Percentiles rank a stretch among this genome's conserved stretches.
These are phyloP conservation scores for Drosophila tripunctata DNA, from an alignment of 2,888 invertebrate species.

Conservation along the genomic window DNA sequence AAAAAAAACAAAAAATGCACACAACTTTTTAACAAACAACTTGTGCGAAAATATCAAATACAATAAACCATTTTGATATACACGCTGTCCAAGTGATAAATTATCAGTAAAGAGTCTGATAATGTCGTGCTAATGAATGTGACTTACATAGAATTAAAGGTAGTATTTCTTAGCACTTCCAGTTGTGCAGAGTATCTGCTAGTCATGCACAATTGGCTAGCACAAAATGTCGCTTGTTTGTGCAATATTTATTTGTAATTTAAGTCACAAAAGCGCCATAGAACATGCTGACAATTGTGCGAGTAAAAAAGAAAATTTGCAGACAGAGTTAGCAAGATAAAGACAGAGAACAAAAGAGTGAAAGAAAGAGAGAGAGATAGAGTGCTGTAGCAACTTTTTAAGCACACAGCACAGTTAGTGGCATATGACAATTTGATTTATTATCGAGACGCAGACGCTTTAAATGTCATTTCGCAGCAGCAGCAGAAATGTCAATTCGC, in stretches of 20 bases:
- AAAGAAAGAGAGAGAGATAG: background rate
- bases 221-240: constrained; percentile 6
- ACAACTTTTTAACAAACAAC: constrained; percentile 58
- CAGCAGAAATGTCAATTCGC: constrained; percentile 54
- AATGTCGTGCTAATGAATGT: background rate
- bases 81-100: background rate
- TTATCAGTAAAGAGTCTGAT: background rate
- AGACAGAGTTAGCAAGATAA: background rate
- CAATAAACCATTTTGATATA: constrained; percentile 52
- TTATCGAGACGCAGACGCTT: constrained; percentile 71
- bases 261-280: constrained; percentile 57
- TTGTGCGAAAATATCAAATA: constrained; percentile 50
- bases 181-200: background rate
- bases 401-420: constrained; percentile 31
- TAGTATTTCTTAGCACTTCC: no score
- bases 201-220: background rate
- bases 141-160: no score
- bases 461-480: constrained; percentile 71
- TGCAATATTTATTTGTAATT: constrained; percentile 46
- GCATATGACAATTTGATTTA: constrained; percentile 70
- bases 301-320: background rate
- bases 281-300: constrained; percentile 38
- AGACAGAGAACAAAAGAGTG: background rate
- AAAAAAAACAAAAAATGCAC: background rate
- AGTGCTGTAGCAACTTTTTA: constrained; percentile 45